Conservation (phyloP, 2,888 invertebrate genomes). For the Gerosis bhagava region DNA sequence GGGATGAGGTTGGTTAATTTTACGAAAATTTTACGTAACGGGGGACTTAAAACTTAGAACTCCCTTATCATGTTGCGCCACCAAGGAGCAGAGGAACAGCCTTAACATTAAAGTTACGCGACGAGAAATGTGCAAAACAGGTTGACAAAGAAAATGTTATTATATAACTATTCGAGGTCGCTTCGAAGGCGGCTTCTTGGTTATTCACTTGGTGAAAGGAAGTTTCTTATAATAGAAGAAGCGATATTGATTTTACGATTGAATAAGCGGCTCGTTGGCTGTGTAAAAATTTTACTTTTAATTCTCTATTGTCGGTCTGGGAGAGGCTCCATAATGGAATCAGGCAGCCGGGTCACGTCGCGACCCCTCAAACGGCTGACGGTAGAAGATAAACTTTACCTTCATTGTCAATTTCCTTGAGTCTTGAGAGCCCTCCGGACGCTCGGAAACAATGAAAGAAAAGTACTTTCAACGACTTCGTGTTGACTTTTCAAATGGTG, state of each 20-base stretch:
- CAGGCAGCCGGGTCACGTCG: constrained; percentile 71
- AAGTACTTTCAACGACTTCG: constrained; percentile 64
- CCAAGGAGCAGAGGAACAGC: neutral
- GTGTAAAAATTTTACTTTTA: constrained; percentile 66
- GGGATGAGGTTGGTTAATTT: constrained; percentile 16
- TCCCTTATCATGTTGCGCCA: constrained; percentile 17
- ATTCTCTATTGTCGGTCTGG: constrained; percentile 60
- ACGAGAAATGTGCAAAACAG: constrained; percentile 14
- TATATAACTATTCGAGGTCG: constrained; percentile 19
- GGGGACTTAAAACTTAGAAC: constrained; percentile 13
- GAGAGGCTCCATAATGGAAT: constrained; percentile 58
- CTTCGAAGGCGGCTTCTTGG: constrained; percentile 8
- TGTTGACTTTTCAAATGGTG: constrained; percentile 70
- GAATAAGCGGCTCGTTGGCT: constrained; percentile 62
- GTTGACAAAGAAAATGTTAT: constrained; percentile 27
- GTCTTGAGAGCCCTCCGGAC: constrained; percentile 63
- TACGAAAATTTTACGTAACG: constrained; percentile 17
- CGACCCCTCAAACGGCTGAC: constrained; percentile 69
- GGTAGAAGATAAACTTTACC: constrained; percentile 76
- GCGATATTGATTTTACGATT: constrained; percentile 61
- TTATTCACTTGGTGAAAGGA: constrained; percentile 31
- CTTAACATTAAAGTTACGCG: constrained; percentile 13
- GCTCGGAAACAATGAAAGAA: constrained; percentile 72
- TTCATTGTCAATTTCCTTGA: constrained; percentile 78
- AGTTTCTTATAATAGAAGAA: constrained; percentile 28